These are phyloP conservation scores for Lumbricus terrestris DNA, from an alignment of 2,888 invertebrate species.

Conservation along the genomic window DNA sequence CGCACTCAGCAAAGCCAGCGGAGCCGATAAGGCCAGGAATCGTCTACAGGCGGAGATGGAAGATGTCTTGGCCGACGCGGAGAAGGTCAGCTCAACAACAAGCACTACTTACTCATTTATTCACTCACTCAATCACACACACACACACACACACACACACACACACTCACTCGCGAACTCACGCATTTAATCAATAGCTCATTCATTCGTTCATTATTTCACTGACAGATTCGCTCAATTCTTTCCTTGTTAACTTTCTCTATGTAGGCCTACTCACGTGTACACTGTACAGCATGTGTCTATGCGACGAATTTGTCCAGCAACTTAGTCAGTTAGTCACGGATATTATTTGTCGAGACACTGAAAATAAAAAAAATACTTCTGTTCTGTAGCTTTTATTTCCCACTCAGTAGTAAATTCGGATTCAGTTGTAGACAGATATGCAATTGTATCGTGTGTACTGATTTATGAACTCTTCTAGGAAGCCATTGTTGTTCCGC, in stretches of 20 bases:
- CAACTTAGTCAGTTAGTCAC: not conserved
- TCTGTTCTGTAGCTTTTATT: not conserved
- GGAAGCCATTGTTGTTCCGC: not conserved
- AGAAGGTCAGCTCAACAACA: slow-evolving; percentile 59
- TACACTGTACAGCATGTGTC: too few species aligned
- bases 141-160: too few species aligned
- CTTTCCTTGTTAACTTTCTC: too few species aligned
- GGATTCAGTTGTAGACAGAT: not conserved
- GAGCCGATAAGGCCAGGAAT: slow-evolving; percentile 96
- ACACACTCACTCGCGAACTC: not conserved
- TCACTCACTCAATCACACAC: not conserved
- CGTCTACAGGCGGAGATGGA: slow-evolving; percentile 95
- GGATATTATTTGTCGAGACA: not conserved
- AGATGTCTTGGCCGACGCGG: slow-evolving; percentile 95
- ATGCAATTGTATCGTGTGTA: not conserved
- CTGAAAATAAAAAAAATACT: not conserved
- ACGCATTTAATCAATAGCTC: not conserved
- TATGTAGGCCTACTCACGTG: too few species aligned
- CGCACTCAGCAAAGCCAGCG: slow-evolving; percentile 93
- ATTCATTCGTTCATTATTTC: not conserved
- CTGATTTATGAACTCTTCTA: not conserved
- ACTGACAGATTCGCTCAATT: too few species aligned
- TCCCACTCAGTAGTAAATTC: not conserved
- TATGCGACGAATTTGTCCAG: not conserved
- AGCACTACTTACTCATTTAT: not conserved